Evolutionary conservation across 2,113 vertebrate species (phyloP), one percentile per base, ranked within the genome.

Genomic region (Bambusicola thoracicus): DNA sequence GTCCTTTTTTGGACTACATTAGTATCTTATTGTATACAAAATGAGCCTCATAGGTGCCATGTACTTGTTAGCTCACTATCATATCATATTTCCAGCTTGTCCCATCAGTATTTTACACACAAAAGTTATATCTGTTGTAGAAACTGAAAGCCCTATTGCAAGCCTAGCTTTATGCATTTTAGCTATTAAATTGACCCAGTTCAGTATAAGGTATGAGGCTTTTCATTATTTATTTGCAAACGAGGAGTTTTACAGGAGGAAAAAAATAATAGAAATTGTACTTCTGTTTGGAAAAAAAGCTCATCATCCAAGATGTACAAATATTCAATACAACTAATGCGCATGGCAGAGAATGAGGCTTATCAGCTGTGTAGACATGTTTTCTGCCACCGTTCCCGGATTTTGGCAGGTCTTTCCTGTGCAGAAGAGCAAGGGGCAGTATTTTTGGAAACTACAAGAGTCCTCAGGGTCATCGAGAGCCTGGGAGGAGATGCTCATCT

Each of bases 91-190:
- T 95, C 48, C 53, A 87, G 16, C 27, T 82, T 77, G n/a, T 74
- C 21, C 32, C 38, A 25, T 79, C 61, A 34, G 40, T 61, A 48
- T 75, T 95, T 90, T 77, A 87, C 21, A n/a, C 65, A 56, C 62
- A 25, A 82, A 69, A 61, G 27, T 59, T 75, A 40, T 11, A 44
- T 80, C 63, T 73, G 22, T 30, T 81, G 22, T 61, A 72, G 65
- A 84, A 90, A 74, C 24, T 29, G 38, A 83, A 87, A 95, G 15
- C 13, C 17, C 55, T 74, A 48, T 92, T 86, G 91, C 63, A 94
- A 87, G 44, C n/a, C 53, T 68, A 20, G 13, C 32, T 8, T 66
- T 75, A 82, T 62, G 65, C 20, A 78, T 87, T 90, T 63, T 56
- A 83, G 51, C 21, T 83, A 46, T 59, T 59, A 61, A 78, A 55